Evolutionary conservation across 1,140 invertebrate genomes (phyloP).

Genomic region (Drosophila repleta): DNA sequence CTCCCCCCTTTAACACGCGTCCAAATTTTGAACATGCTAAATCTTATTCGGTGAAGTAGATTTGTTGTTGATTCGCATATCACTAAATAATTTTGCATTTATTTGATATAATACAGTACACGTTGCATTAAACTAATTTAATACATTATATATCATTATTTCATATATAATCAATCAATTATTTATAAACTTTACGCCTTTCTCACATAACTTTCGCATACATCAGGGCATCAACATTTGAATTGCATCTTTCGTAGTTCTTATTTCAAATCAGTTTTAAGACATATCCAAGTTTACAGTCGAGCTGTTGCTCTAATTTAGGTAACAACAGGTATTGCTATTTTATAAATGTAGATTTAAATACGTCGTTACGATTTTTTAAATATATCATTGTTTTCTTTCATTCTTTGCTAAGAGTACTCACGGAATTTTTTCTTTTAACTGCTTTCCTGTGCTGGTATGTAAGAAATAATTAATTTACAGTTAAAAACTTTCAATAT

Average conservation of each 20-base stretch:
- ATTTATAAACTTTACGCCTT: constrained; percentile 54
- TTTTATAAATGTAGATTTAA: constrained; percentile 68
- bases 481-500: constrained; percentile 39
- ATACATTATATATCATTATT: constrained; percentile 49
- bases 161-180: constrained; percentile 69
- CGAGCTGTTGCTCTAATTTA: constrained; percentile 41
- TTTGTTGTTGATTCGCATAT: constrained; percentile 39
- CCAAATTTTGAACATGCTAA: too few species aligned
- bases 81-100: constrained; percentile 81
- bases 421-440: constrained; percentile 44
- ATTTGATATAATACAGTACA: constrained; percentile 81
- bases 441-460: constrained; percentile 37
- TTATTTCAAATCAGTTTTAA: constrained; percentile 39
- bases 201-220: constrained; percentile 51
- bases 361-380: constrained; percentile 45
- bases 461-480: constrained; percentile 62
- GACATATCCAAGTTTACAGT: constrained; percentile 49
- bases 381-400: constrained; percentile 47
- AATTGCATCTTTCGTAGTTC: constrained; percentile 17
- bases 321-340: constrained; percentile 81
- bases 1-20: too few species aligned
- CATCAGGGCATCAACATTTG: constrained; percentile 23
- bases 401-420: constrained; percentile 68
- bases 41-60: too few species aligned
- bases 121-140: constrained; percentile 80